A percentile compares a stretch with the other conserved stretches of the same genome.
Conservation (phyloP, 2,888 invertebrate species). For the Boloria euphrosyne region DNA sequence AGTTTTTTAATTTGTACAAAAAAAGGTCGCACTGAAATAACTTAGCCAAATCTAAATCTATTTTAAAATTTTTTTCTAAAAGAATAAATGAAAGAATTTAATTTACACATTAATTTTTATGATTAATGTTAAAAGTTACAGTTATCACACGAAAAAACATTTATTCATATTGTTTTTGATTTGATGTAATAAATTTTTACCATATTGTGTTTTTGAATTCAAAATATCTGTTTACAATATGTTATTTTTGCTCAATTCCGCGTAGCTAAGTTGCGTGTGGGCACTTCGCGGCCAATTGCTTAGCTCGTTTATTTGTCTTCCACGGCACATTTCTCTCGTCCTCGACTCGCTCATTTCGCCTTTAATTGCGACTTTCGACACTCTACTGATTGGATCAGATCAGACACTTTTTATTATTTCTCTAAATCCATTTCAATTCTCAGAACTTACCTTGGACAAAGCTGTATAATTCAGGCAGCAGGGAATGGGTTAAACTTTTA, state of each 20-base stretch:
- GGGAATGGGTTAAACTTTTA: no score
- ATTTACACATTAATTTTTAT: neutral
- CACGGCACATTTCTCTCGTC: slow-evolving; percentile 59
- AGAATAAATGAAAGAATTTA: neutral
- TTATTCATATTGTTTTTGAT: no score
- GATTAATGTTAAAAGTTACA: no score
- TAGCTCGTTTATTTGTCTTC: slow-evolving; percentile 55
- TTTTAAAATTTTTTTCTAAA: neutral
- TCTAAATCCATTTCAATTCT: slow-evolving; percentile 24
- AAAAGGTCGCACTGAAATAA: slow-evolving; percentile 12
- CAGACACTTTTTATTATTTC: slow-evolving; percentile 32
- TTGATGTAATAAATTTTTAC: no score
- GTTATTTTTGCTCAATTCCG: slow-evolving; percentile 49
- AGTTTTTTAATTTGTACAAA: slow-evolving; percentile 33
- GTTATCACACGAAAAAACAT: no score
- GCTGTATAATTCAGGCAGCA: neutral
- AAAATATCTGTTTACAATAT: slow-evolving; percentile 4
- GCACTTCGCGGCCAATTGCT: slow-evolving; percentile 65
- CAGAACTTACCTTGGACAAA: slow-evolving; percentile 17
- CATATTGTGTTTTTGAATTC: neutral
- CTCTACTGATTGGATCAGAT: slow-evolving; percentile 47
- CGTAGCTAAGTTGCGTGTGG: slow-evolving; percentile 60
- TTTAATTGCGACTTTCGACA: slow-evolving; percentile 67
- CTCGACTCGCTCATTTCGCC: slow-evolving; percentile 49
- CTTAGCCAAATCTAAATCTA: neutral